These are phyloP conservation scores for Drosophila auraria DNA, from an alignment of 1,140 invertebrate species.

Conservation along the genomic window DNA sequence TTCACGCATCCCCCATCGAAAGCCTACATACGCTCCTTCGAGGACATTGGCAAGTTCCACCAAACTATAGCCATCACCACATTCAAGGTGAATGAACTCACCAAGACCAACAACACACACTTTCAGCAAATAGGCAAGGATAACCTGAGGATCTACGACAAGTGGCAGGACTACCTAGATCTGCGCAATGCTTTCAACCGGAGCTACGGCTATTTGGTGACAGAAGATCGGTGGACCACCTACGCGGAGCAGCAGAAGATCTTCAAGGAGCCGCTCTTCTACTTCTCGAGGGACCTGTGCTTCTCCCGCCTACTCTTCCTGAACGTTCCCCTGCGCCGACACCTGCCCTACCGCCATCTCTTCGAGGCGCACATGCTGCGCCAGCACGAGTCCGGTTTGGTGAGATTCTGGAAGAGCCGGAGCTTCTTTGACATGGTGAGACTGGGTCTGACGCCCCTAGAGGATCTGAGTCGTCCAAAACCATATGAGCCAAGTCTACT, in stretches of 20 bases:
- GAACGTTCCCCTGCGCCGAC: conserved; percentile 22
- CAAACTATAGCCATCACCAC: conserved; percentile 4
- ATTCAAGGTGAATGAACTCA: background rate
- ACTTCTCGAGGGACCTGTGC: conserved; percentile 49
- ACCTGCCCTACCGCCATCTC: conserved; percentile 53
- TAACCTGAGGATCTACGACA: background rate
- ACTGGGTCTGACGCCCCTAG: background rate
- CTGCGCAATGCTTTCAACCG: conserved; percentile 43
- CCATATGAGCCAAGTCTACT: background rate
- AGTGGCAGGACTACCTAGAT: background rate
- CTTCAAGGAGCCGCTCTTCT: conserved; percentile 40
- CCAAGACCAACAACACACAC: background rate
- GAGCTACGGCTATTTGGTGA: conserved; percentile 32
- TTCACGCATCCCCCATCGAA: conserved; percentile 53
- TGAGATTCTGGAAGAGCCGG: conserved; percentile 28
- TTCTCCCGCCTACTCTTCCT: conserved; percentile 26
- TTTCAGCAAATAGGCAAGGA: background rate
- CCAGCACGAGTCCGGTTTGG: conserved; percentile 48
- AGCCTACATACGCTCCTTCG: conserved; percentile 8
- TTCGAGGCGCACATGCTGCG: conserved; percentile 48
- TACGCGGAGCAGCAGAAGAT: conserved; percentile 47
- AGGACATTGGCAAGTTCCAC: conserved; percentile 19
- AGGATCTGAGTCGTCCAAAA: conserved; percentile 33
- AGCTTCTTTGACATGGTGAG: conserved; percentile 57
- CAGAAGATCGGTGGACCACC: conserved; percentile 34